phyloP scores from a whole-genome alignment of 2,888 invertebrate species.

The Limnephilus rhombicus region DNA sequence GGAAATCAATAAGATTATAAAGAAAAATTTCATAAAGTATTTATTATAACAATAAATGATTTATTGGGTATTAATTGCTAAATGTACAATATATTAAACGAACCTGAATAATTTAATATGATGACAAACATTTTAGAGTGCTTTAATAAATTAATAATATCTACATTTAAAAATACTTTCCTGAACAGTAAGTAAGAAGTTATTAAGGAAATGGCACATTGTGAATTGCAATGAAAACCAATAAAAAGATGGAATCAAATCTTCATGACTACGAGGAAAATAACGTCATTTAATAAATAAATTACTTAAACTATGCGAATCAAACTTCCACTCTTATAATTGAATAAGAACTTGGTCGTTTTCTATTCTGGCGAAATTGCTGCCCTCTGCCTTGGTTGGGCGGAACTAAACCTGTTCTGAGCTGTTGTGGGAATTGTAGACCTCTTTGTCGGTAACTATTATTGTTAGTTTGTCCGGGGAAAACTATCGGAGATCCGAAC shows the following conservation, averaged over 20 bases:
- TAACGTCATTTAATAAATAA: background rate
- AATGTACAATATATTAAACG: background rate
- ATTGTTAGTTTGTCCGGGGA: slow-evolving; percentile 59
- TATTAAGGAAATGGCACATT: background rate
- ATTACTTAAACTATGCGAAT: background rate
- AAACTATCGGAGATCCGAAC: slow-evolving; percentile 51
- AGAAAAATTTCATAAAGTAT: background rate
- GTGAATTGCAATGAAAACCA: background rate
- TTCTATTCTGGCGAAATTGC: slow-evolving; percentile 48
- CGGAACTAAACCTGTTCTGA: background rate
- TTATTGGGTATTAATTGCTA: background rate
- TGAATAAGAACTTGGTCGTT: slow-evolving; percentile 57
- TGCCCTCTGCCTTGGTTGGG: slow-evolving; percentile 48
- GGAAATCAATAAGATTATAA: background rate
- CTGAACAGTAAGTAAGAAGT: background rate
- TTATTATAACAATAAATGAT: background rate
- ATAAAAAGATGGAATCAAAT: background rate
- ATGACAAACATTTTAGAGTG: background rate
- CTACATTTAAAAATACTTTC: background rate
- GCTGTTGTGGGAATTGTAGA: slow-evolving; percentile 36
- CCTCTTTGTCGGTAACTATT: slow-evolving; percentile 49
- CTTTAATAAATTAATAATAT: background rate
- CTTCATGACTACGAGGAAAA: background rate
- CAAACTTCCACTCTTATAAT: slow-evolving; percentile 62
- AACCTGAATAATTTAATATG: background rate